Evolutionary conservation across 2,113 vertebrate genomes (phyloP), one percentile per base, ranked within the genome.

Genomic region (Pachycephala philippinensis): DNA sequence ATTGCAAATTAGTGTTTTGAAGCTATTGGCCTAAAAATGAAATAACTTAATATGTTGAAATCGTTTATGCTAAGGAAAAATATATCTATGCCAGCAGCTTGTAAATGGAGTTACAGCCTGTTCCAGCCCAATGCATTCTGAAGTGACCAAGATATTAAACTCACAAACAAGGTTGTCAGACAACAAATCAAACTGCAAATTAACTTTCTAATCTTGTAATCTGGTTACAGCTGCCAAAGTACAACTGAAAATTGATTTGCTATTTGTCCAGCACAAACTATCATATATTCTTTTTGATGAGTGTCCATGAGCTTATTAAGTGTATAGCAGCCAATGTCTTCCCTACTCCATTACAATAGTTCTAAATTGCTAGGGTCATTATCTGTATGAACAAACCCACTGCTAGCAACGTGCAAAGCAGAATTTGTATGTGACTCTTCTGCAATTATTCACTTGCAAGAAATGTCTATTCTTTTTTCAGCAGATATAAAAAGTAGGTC

Each of bases 151-250:
- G 91, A 84, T 84, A 90, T 82, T 93, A 95, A 97, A 76, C 50
- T 84, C 72, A 72, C 87, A 95, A 95, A 93, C 81, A 95, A 95
- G 91, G 54, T 65, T 95, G 89, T 97, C 97, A 94, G 84, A 87
- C 87, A 89, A 93, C 81, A 85, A 94, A 96, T 91, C 91, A 95
- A 89, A 81, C 60, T 82, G 66, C 71, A 95, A 96, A 96, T 95
- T 95, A 95, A 42, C 37, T 66, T 95, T 89, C 77, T 95, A 91
- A 91, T 96, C 56, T 87, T 53, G 54, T 94, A 90, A 95, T 92
- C 88, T 84, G 30, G 56, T 94, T 94, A 56, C 64, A 86, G 47
- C 49, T 93, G 82, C 89, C 87, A 81, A 30, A 92, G 45, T 93
- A 65, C 63, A 84, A 94, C 37, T 84, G 49, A 69, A 40, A 93